Evolutionary conservation across 2,113 vertebrate species (phyloP), one percentile per base, ranked within the genome.

Genomic region (Eolophus roseicapilla): DNA sequence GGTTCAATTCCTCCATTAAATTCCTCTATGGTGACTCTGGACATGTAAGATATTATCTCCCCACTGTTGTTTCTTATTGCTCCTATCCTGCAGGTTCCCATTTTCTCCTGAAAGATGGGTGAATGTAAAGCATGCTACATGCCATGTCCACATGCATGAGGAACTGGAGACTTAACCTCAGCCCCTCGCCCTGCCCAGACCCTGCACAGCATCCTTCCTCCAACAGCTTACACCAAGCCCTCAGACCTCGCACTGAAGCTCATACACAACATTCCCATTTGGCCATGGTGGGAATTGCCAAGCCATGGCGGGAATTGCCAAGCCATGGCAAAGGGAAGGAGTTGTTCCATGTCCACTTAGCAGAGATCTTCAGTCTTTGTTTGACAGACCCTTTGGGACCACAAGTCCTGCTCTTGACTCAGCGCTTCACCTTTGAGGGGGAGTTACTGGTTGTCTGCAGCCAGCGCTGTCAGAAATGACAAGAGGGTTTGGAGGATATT

Each of bases 261-360:
- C 59, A 73, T 18, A 35, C 35, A 17, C 6, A 50, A 9, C 43
- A 6, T 39, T 71, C 55, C 49, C 49, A 18, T 59, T 25, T 2
- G 0, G n/a, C 25, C 1, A 0, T 2, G 17, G n/a, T 20, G 31
- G 39, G 5, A 31, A 13, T 15, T 69, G n/a, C 39, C 23, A 31
- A 5, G 23, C 19, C 14, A 13, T 2, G 2, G 11, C 3, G 31
- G 39, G 5, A 31, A 13, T 15, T 69, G n/a, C 39, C 23, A 31
- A 5, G 23, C 19, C 14, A 13, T 2, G 2, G 11, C 3, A 47
- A 86, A 28, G 41, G 44, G 7, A 67, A 2, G 17, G 52, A 83
- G 25, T 13, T 18, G 13, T 6, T 24, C 20, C 46, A 78, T 27
- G 3, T 13, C 3, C 55, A 24, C 17, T 33, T 6, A 3, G 27